Evolutionary conservation across 2,113 vertebrate species (phyloP).

Genomic region (Notothenia coriiceps): DNA sequence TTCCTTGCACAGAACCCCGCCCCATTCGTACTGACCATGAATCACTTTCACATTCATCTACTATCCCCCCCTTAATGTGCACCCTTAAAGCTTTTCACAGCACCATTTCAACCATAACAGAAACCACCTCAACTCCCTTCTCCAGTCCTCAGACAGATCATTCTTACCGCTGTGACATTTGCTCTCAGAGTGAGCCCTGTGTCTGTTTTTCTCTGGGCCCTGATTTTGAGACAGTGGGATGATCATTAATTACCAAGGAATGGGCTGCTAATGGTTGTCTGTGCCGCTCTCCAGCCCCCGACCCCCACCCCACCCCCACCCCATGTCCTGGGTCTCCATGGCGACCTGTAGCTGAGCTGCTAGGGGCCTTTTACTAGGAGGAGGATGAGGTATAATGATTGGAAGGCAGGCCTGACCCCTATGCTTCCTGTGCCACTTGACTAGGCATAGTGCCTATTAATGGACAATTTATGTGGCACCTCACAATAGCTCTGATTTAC

Average conservation of each 20-base stretch:
- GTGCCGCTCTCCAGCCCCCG: conserved; percentile 55
- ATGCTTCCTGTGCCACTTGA: conserved; percentile 74
- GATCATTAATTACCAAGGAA: conserved; percentile 83
- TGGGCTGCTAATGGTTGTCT: conserved; percentile 80
- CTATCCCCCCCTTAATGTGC: background rate
- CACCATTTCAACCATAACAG: conserved; percentile 36
- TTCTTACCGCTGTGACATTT: conserved; percentile 60
- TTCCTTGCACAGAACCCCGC: conserved; percentile 10
- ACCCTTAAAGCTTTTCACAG: conserved; percentile 12
- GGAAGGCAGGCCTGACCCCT: conserved; percentile 72
- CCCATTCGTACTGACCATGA: conserved; percentile 27
- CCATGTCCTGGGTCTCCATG: conserved; percentile 78
- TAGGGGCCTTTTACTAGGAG: conserved; percentile 71
- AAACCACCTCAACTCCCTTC: conserved; percentile 15
- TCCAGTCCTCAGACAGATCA: conserved; percentile 33
- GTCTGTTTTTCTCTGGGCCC: conserved; percentile 59
- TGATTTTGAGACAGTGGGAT: conserved; percentile 73
- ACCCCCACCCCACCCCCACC: conserved; percentile 51
- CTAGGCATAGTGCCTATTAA: conserved; percentile 77
- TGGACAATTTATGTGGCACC: conserved; percentile 68
- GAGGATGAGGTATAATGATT: conserved; percentile 75
- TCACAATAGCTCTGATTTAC: conserved; percentile 70
- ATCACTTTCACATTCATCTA: conserved; percentile 55
- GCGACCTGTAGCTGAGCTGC: conserved; percentile 76
- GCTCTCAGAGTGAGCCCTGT: conserved; percentile 45